Evolutionary conservation across 1,140 invertebrate species (phyloP).

Genomic region (Drosophila leontia): DNA sequence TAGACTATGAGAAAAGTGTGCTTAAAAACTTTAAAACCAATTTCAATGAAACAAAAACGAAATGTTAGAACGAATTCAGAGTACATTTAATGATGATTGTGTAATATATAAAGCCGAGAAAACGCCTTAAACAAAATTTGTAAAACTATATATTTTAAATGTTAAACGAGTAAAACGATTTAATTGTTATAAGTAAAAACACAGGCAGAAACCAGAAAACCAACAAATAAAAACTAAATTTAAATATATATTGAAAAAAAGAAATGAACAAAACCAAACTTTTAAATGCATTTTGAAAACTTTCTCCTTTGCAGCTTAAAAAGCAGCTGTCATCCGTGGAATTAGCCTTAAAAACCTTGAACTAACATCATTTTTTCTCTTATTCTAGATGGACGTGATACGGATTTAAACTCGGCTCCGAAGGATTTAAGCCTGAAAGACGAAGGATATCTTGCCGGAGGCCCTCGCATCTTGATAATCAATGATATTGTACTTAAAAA

Average conservation of each 20-base stretch:
- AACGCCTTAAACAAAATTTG: conserved; percentile 78
- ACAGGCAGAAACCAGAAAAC: conserved; percentile 48
- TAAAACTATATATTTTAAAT: conserved; percentile 77
- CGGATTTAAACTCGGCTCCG: not conserved
- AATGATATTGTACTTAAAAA: conserved; percentile 63
- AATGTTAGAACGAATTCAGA: conserved; percentile 53
- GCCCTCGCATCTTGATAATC: conserved; percentile 16
- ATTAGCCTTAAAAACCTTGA: conserved; percentile 16
- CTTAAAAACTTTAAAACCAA: conserved; percentile 56
- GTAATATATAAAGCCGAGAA: conserved; percentile 69
- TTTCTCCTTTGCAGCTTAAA: conserved; percentile 30
- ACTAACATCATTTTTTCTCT: conserved; percentile 73
- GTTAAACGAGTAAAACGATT: conserved; percentile 75
- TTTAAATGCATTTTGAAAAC: conserved; percentile 28
- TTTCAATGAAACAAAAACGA: conserved; percentile 42
- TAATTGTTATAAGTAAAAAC: conserved; percentile 74
- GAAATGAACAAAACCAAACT: conserved; percentile 31
- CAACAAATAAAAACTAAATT: conserved; percentile 71
- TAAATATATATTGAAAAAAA: conserved; percentile 70
- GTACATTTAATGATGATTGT: conserved; percentile 56
- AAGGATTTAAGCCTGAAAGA: not conserved
- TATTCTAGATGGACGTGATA: conserved; percentile 58
- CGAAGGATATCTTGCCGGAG: not conserved
- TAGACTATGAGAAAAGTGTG: conserved; percentile 76
- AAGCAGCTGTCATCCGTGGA: not conserved